These are phyloP conservation scores for Apostichopus japonicus DNA, from an alignment of 35 echinoderm and acorn worm genomes.

Conservation along the genomic window DNA sequence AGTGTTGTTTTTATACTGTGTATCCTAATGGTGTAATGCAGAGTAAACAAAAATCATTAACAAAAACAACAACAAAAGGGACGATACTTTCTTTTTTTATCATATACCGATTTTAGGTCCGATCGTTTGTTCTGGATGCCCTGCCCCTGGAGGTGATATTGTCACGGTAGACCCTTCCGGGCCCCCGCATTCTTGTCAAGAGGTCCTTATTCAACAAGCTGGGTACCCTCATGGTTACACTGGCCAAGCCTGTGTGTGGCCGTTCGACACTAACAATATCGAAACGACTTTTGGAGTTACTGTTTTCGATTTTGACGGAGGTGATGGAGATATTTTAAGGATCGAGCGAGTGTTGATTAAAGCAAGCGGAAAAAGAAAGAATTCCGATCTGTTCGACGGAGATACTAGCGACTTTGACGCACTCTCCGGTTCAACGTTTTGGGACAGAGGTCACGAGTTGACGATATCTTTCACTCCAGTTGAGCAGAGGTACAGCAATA, in stretches of 20 bases:
- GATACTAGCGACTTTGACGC: not conserved
- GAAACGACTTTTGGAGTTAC: not conserved
- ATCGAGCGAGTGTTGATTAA: not conserved
- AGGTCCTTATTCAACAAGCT: not conserved
- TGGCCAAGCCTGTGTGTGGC: not conserved
- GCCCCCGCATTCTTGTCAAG: not conserved
- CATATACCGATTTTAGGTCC: not conserved
- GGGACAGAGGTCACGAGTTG: constrained; percentile 4
- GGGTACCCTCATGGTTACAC: not conserved
- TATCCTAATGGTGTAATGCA: no score
- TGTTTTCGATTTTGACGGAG: not conserved
- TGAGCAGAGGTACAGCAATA: not conserved
- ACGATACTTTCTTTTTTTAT: no score
- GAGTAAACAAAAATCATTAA: no score
- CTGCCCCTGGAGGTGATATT: not conserved
- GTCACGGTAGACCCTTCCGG: not conserved
- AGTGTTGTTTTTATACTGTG: no score
- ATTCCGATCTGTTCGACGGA: not conserved
- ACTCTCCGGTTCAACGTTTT: not conserved
- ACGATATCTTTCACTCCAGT: not conserved
- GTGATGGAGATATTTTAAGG: not conserved
- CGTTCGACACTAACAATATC: not conserved
- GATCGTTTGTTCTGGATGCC: not conserved
- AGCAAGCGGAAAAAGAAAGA: not conserved
- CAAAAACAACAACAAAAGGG: no score